Conservation (phyloP, 2,113 vertebrate genomes). For the Grammomys dolichurus region DNA sequence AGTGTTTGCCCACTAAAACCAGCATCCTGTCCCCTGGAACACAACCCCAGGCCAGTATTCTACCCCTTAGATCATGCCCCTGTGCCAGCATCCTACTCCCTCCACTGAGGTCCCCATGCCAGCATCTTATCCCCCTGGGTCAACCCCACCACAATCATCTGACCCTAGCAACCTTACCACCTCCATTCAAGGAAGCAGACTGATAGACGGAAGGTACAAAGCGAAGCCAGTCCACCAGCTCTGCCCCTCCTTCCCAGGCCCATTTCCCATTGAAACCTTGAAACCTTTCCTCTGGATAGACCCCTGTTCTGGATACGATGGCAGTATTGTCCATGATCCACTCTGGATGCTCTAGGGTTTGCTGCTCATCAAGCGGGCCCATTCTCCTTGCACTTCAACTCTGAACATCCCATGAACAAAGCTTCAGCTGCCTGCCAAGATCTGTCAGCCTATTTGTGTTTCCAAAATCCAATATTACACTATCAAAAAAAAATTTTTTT, state of each 20-base stretch:
- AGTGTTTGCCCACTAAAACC: not conserved
- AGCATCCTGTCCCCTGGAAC: not conserved
- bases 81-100: not conserved
- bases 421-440: not conserved
- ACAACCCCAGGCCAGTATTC: not conserved
- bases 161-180: fast-evolving
- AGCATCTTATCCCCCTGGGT: not conserved
- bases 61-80: not conserved
- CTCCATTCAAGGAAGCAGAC: not conserved
- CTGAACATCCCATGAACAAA: not conserved
- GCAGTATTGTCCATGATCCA: not conserved
- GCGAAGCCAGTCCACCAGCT: not conserved
- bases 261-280: not conserved
- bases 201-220: not conserved
- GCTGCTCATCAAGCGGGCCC: not conserved
- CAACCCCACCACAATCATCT: not conserved
- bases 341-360: not conserved
- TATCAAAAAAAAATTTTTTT: not conserved
- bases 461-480: not conserved
- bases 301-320: not conserved
- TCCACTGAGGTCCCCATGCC: not conserved
- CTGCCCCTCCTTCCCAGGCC: not conserved
- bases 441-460: not conserved
- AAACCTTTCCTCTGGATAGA: not conserved
- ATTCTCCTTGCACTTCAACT: not conserved